phyloP scores from a whole-genome alignment of 2,797 vertebrate genomes.

The Siniperca scherzeri region DNA sequence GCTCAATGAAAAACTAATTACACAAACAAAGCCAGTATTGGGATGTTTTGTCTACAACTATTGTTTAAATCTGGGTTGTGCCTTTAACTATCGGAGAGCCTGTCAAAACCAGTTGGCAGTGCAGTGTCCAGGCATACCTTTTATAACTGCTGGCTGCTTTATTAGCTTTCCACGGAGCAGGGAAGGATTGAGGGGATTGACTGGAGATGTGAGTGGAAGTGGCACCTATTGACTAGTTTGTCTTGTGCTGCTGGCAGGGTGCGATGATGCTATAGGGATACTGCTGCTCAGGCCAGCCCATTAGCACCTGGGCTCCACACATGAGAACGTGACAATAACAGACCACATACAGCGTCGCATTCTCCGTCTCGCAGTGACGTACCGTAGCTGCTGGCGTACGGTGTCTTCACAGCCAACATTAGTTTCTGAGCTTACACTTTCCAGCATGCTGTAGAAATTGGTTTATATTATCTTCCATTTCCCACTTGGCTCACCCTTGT shows the following conservation, averaged over 20 bases:
- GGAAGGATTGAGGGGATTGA: constrained; percentile 58
- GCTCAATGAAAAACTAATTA: constrained; percentile 58
- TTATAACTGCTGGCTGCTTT: constrained; percentile 74
- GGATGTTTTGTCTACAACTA: constrained; percentile 40
- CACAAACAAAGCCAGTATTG: constrained; percentile 49
- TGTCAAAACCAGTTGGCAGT: constrained; percentile 59
- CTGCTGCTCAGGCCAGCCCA: constrained; percentile 35
- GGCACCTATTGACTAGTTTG: constrained; percentile 70
- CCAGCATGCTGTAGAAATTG: constrained; percentile 34
- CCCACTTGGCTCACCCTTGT: constrained; percentile 24
- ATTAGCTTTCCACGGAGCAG: constrained; percentile 64
- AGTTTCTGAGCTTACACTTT: constrained; percentile 28
- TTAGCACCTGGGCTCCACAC: constrained; percentile 55
- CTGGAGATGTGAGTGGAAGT: constrained; percentile 60
- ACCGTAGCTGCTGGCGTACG: background rate
- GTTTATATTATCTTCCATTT: constrained; percentile 42
- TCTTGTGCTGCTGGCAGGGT: constrained; percentile 55
- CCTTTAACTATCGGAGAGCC: constrained; percentile 44
- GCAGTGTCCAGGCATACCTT: constrained; percentile 41
- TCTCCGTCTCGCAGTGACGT: constrained; percentile 21
- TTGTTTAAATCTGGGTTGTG: constrained; percentile 51
- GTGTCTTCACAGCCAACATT: constrained; percentile 20
- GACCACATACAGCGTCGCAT: constrained; percentile 27
- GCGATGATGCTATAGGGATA: constrained; percentile 47
- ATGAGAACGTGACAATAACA: constrained; percentile 58